A percentile compares a stretch with the other conserved stretches of the same genome.
Conservation (phyloP, 2,888 invertebrate genomes). For the Idaea dimidiata region DNA sequence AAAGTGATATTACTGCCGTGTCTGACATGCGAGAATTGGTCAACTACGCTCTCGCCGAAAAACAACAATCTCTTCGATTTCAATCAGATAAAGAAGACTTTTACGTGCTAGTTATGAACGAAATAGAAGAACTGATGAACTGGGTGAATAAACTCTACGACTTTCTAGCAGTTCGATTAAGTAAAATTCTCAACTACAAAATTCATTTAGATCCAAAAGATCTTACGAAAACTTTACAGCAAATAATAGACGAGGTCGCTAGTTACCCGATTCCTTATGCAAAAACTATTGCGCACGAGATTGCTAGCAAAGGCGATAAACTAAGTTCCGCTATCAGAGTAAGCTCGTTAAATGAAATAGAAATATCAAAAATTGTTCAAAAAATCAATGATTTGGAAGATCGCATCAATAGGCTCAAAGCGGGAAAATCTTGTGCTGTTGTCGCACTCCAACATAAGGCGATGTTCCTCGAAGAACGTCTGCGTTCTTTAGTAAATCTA, state of each 20-base stretch:
- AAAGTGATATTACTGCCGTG: constrained; percentile 32
- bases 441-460: constrained; percentile 41
- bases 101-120: constrained; percentile 30
- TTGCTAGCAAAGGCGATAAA: constrained; percentile 14
- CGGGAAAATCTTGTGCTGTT: constrained; percentile 28
- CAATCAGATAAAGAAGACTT: constrained; percentile 41
- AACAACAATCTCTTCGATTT: constrained; percentile 29
- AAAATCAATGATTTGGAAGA: constrained; percentile 37
- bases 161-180: constrained; percentile 34
- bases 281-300: constrained; percentile 19
- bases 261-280: constrained; percentile 15
- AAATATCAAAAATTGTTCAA: constrained; percentile 31
- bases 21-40: constrained; percentile 37
- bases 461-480: constrained; percentile 40
- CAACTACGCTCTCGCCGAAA: constrained; percentile 33
- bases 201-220: constrained; percentile 24
- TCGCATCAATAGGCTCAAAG: constrained; percentile 31
- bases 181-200: constrained; percentile 32
- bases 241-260: constrained; percentile 36
- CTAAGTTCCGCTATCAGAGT: constrained; percentile 12
- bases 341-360: constrained; percentile 24
- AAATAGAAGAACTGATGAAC: constrained; percentile 44
- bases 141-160: constrained; percentile 46
- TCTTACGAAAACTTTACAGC: constrained; percentile 33
- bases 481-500: constrained; percentile 38